Conservation (phyloP, 2,797 vertebrate genomes). For the Helostoma temminkii region DNA sequence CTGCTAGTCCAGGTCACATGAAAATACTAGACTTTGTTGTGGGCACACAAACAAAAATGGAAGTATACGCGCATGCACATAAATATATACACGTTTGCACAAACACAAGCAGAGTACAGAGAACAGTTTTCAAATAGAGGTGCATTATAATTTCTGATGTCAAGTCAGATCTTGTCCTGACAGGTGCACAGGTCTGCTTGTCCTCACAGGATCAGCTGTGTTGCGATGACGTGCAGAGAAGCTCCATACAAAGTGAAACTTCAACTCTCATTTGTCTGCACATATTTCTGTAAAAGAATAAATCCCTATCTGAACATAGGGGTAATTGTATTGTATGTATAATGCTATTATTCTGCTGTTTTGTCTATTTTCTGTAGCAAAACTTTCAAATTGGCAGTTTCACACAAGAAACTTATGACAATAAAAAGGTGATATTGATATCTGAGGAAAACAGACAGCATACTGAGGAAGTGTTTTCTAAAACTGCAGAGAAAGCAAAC, state of each 20-base stretch:
- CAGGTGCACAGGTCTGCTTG: slow-evolving; percentile 26
- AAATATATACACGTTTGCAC: background rate
- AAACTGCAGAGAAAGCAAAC: background rate
- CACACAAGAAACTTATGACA: background rate
- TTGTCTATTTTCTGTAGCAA: background rate
- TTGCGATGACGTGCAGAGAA: too few species aligned
- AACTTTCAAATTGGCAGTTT: background rate
- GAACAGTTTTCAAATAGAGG: background rate
- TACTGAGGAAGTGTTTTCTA: background rate
- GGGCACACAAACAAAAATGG: background rate
- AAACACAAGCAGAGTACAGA: background rate
- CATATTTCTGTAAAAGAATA: background rate
- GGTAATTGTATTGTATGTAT: background rate
- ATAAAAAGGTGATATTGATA: background rate
- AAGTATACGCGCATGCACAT: background rate
- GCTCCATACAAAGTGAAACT: too few species aligned
- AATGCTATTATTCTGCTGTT: background rate
- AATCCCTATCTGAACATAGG: background rate
- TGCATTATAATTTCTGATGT: background rate
- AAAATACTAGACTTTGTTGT: slow-evolving; percentile 49
- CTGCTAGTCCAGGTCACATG: background rate
- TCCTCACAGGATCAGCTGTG: slow-evolving; percentile 20
- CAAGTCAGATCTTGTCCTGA: slow-evolving; percentile 7
- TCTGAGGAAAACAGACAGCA: background rate
- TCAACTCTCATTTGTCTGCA: slow-evolving; percentile 18